These are phyloP conservation scores for Sciurus carolinensis DNA, from an alignment of 2,797 vertebrate species.

Conservation along the genomic window DNA sequence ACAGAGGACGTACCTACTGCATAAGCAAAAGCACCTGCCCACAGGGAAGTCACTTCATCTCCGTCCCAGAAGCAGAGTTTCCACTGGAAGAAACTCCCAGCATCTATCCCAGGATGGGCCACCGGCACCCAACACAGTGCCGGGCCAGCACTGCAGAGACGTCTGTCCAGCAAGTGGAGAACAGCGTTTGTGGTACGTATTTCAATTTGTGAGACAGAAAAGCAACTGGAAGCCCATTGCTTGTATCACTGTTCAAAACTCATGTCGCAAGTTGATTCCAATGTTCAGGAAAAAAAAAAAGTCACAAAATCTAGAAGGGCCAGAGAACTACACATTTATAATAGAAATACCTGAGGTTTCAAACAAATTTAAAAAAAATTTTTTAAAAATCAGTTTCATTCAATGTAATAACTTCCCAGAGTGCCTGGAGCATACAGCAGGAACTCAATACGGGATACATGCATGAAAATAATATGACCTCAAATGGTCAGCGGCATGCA, in stretches of 20 bases:
- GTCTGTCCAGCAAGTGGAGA: not conserved
- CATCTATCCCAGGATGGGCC: conserved; percentile 60
- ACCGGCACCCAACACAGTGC: conserved; percentile 47
- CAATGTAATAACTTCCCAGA: not conserved
- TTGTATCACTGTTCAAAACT: conserved; percentile 66
- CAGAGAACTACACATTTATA: not conserved
- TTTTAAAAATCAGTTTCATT: conserved; percentile 69
- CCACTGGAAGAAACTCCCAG: conserved; percentile 62
- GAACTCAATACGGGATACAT: not conserved
- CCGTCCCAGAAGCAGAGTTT: conserved; percentile 76
- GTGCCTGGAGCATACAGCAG: not conserved
- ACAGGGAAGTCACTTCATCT: not conserved
- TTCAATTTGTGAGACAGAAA: conserved; percentile 70
- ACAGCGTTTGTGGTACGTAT: conserved; percentile 76
- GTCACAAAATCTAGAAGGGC: not conserved
- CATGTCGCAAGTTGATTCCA: conserved; percentile 72
- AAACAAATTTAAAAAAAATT: conserved; percentile 63
- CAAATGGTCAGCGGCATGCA: not conserved
- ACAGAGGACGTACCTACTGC: not conserved
- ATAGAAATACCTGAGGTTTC: conserved; percentile 42
- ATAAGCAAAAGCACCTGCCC: not conserved
- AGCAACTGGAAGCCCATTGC: conserved; percentile 57
- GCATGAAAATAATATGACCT: not conserved
- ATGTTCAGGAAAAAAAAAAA: conserved; percentile 62
- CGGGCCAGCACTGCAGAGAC: conserved; percentile 62